Conservation (phyloP, 2,797 vertebrate genomes). For the Xenops minutus region DNA sequence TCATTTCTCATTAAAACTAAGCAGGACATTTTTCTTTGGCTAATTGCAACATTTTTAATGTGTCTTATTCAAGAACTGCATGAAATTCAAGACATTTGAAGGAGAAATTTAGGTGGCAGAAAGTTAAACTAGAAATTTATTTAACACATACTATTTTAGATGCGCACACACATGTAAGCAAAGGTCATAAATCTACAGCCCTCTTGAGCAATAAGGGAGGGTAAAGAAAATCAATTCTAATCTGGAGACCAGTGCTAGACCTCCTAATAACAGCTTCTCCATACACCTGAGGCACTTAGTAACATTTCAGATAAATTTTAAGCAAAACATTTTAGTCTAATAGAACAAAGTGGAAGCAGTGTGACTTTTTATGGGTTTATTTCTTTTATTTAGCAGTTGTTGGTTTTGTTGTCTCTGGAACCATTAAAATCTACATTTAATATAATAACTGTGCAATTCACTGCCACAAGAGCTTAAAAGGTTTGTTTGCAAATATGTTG, state of each 20-base stretch:
- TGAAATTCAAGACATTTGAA: not conserved
- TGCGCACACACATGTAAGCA: slow-evolving; percentile 46
- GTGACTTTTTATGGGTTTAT: not conserved
- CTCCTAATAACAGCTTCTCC: slow-evolving; percentile 18
- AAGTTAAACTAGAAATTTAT: slow-evolving; percentile 12
- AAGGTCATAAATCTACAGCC: slow-evolving; percentile 54
- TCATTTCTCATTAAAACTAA: not conserved
- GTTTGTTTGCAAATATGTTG: not conserved
- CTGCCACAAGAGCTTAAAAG: not conserved
- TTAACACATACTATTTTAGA: not conserved
- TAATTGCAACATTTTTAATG: not conserved
- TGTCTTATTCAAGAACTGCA: not conserved
- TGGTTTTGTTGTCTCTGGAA: not conserved
- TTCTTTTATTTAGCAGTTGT: not conserved
- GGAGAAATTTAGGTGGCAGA: not conserved
- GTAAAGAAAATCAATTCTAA: slow-evolving; percentile 71
- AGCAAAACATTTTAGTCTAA: slow-evolving; percentile 2
- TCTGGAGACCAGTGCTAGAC: slow-evolving; percentile 30
- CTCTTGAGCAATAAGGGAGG: slow-evolving; percentile 33
- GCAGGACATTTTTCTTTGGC: not conserved
- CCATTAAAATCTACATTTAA: not conserved
- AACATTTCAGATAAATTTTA: slow-evolving; percentile 39
- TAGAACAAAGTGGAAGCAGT: not conserved
- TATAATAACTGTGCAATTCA: not conserved
- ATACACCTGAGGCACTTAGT: slow-evolving; percentile 52